A percentile compares a stretch with the other conserved stretches of the same genome.
These are phyloP conservation scores for Heliothis peltigera DNA, from an alignment of 2,888 invertebrate genomes.

Conservation along the genomic window DNA sequence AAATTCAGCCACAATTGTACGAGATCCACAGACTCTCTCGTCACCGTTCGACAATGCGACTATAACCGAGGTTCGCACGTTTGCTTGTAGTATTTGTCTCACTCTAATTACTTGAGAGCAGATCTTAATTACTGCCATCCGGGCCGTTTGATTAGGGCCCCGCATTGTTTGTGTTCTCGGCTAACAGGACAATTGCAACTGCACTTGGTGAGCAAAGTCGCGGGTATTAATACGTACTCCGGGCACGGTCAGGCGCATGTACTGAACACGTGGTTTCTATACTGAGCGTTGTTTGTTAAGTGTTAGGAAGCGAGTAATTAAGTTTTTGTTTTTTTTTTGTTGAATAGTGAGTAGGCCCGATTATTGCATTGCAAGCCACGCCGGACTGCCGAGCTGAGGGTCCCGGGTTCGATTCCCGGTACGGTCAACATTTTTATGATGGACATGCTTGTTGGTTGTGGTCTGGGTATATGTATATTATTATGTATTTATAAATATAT, in stretches of 20 bases:
- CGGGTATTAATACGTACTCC: conserved; percentile 67
- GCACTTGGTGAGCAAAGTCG: conserved; percentile 70
- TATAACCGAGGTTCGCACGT: conserved; percentile 61
- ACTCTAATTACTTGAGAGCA: conserved; percentile 79
- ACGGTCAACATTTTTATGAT: too few relatives aligned
- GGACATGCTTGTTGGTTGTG: too few relatives aligned
- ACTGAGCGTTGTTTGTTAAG: conserved; percentile 13
- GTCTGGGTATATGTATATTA: neutral
- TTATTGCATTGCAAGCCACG: too few relatives aligned
- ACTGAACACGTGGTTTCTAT: conserved; percentile 46
- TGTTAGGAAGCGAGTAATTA: conserved; percentile 9
- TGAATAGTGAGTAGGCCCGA: neutral
- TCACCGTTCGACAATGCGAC: conserved; percentile 26
- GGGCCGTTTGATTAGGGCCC: conserved; percentile 81
- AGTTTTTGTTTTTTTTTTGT: conserved; percentile 16
- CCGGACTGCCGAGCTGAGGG: too few relatives aligned
- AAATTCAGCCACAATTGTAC: conserved; percentile 52
- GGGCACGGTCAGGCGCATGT: conserved; percentile 47
- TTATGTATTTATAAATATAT: too few relatives aligned
- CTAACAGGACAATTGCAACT: conserved; percentile 82
- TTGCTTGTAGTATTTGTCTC: conserved; percentile 71
- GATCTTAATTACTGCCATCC: conserved; percentile 87
- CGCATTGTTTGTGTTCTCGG: conserved; percentile 81
- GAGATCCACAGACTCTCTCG: conserved; percentile 45
- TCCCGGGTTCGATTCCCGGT: too few relatives aligned